phyloP scores from a whole-genome alignment of 2,113 vertebrate species.

The Chroicocephalus ridibundus region DNA sequence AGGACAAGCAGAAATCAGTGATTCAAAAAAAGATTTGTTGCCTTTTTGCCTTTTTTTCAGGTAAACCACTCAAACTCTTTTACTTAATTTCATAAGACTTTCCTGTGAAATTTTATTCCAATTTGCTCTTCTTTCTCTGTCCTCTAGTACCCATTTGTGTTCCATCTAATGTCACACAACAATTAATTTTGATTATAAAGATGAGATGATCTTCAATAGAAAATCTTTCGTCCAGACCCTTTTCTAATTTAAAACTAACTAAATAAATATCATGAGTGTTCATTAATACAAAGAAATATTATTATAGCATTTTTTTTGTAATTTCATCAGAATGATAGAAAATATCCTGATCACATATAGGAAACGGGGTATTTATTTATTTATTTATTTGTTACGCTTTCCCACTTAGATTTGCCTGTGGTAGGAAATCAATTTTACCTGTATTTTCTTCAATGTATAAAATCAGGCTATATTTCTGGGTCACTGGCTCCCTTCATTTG shows the following conservation, averaged over 20 bases:
- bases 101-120: neutral
- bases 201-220: neutral
- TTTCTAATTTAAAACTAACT: neutral
- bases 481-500: neutral
- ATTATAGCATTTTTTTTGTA: neutral
- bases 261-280: neutral
- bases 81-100: neutral
- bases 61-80: neutral
- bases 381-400: neutral
- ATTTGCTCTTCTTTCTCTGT: neutral
- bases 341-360: neutral
- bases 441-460: neutral
- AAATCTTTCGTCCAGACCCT: neutral
- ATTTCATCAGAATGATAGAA: neutral
- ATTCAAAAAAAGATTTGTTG: accelerated
- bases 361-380: neutral
- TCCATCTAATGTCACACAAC: neutral
- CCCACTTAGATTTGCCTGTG: neutral
- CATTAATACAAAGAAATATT: neutral
- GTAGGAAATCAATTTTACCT: neutral
- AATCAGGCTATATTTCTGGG: neutral
- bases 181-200: neutral
- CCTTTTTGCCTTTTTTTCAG: neutral
- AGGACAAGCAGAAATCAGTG: neutral
- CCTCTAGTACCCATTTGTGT: neutral